Evolutionary conservation across 1,140 invertebrate species (phyloP), one percentile per base, ranked within the genome.

Genomic region (Acromyrmex charruanus): DNA sequence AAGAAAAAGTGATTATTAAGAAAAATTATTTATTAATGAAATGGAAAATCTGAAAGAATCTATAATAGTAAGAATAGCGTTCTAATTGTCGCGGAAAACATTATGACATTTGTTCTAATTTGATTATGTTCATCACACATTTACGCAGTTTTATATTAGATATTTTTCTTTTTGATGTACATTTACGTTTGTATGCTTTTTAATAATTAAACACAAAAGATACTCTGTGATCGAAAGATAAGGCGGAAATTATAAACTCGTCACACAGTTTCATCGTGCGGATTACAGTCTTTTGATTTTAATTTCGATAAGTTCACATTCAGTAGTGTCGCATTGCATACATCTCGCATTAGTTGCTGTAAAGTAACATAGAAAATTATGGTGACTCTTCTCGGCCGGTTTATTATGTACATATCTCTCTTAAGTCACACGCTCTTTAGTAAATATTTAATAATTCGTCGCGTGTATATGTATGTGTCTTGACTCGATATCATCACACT

Each of bases 361-460:
- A 74, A 74, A 74, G 25, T 82, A 82, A 82, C 10, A 7, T 66
- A 59, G 12, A 74, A 82, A 59, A 49, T 74, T 74, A 82, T 39
- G 16, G 25, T 82, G 68, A 59, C 25, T 61, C 49, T 51, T 74
- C 55, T 66, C 65, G 66, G 31, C 65, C 74, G 21, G 74, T 86
- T 74, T 81, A 63, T 68, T 81, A 69, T 86, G 61, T 86, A 86
- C 66, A 55, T 65, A 59, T 80, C 6, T 31, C 28, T 31, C 28
- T 53, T 68, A 68, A 85, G 66, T 51, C 39, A 31, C 61, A 77
- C 51, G 35, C 74, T 65, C 74, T 65, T 39, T 39, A 59, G 59
- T 85, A 84, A 59, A 86, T 86, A 89, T 68, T 84, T 90, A 89
- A 84, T 90, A 90, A 89, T 87, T 89, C 86, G 88, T 90, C 44